These are phyloP conservation scores for Lonchura striata DNA, from an alignment of 2,113 vertebrate species.

Conservation along the genomic window DNA sequence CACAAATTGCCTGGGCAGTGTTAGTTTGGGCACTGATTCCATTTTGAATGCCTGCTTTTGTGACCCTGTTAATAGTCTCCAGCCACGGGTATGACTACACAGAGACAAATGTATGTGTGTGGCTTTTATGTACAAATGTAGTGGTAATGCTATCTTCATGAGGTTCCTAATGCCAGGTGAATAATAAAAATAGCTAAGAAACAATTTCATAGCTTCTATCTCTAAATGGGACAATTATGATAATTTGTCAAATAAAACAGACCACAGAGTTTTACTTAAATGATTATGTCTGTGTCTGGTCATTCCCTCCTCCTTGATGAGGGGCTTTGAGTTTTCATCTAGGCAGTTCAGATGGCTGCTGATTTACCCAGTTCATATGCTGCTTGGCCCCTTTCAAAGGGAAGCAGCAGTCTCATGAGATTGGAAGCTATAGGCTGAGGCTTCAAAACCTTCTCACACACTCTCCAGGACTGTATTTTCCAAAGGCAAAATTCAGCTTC, in stretches of 20 bases:
- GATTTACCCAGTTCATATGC: neutral
- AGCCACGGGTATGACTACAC: neutral
- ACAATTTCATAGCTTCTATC: neutral
- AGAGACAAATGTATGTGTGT: accelerated
- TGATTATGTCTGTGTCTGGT: neutral
- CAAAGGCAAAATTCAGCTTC: neutral
- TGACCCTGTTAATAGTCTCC: neutral
- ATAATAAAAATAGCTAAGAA: neutral
- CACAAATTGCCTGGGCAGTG: neutral
- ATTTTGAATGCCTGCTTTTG: neutral
- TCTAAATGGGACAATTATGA: neutral
- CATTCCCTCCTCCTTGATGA: accelerated
- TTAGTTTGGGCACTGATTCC: neutral
- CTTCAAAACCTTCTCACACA: neutral
- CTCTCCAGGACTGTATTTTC: neutral
- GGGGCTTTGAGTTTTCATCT: neutral
- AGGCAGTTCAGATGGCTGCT: neutral
- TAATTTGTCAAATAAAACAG: neutral
- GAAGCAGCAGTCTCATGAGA: neutral
- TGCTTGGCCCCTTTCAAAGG: neutral
- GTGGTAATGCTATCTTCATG: neutral
- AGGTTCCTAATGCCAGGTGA: neutral
- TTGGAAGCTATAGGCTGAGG: neutral
- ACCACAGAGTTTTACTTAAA: neutral
- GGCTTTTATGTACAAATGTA: neutral